Evolutionary conservation across 2,797 vertebrate species (phyloP), one percentile per base, ranked within the genome.

Genomic region (Trachurus trachurus): DNA sequence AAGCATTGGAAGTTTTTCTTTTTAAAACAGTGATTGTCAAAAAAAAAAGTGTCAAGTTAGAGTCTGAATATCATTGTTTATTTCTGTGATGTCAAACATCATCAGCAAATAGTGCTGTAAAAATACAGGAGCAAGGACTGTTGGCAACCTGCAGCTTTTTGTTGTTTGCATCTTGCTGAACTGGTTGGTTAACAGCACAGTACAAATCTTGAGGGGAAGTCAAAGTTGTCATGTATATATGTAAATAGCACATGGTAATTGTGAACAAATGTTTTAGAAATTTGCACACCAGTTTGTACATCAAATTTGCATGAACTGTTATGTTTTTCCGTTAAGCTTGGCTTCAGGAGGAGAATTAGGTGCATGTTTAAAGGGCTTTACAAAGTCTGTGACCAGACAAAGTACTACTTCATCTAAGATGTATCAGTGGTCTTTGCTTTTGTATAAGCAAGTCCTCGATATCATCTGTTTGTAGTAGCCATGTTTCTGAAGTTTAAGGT

Each of bases 221-320:
- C 5, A 21, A 21, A 0, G n/a, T 49, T 71, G 10, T 65, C 1
- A 16, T 89, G 83, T 92, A 84, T 64, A 86, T 86, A 61, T 88
- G 76, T 88, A 71, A 12, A 77, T 73, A 67, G 39, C 2, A 10
- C 16, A 40, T 63, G 50, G 13, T 37, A 59, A 62, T 62, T 31
- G 2, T 29, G 53, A 62, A 44, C 39, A 63, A 1, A 31, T 37
- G 9, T 44, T 61, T 5, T 1, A 54, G 19, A 54, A 9, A 45
- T 45, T 69, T 5, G 45, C 19, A 63, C 49, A 71, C 75, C 22
- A 65, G 44, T 47, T 64, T 80, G 34, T 42, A 63, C 57, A 74
- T 77, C 22, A 67, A 40, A n/a, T 69, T 17, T 57, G 11, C 34
- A 44, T 59, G 16, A 61, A 26, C 62, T 57, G 19, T 58, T 40